These are phyloP conservation scores for Phaetusa simplex DNA, from an alignment of 2,113 vertebrate species.

Conservation along the genomic window DNA sequence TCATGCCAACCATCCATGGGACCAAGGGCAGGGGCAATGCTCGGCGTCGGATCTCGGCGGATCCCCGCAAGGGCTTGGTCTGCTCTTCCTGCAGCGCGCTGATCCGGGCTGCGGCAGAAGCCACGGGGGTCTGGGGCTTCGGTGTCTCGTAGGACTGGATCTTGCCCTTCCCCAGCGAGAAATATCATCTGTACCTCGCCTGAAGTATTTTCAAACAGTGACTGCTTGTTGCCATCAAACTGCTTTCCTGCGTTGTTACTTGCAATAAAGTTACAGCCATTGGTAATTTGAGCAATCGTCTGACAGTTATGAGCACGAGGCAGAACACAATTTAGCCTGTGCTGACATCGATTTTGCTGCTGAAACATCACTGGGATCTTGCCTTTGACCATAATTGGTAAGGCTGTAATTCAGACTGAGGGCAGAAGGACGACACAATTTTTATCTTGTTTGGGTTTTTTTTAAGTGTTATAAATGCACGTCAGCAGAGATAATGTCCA, in stretches of 20 bases:
- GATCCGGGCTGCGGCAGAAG: not conserved
- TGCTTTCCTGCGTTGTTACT: not conserved
- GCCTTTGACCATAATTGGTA: not conserved
- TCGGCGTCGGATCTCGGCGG: rapidly evolving
- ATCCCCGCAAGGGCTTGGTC: not conserved
- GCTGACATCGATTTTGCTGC: not conserved
- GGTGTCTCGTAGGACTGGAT: not conserved
- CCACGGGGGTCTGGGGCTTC: rapidly evolving
- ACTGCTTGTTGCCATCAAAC: not conserved
- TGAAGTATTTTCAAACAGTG: not conserved
- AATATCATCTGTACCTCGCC: not conserved
- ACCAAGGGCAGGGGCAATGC: not conserved
- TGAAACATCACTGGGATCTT: not conserved
- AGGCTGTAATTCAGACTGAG: not conserved
- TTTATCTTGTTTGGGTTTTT: not conserved
- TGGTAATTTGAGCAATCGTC: not conserved
- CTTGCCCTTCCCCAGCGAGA: not conserved
- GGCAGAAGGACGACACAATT: not conserved
- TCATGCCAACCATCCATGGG: rapidly evolving
- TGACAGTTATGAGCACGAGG: rapidly evolving
- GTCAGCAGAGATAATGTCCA: not conserved
- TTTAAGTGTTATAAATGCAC: not conserved
- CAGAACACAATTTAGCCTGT: not conserved
- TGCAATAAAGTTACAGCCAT: not conserved
- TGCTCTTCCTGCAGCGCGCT: rapidly evolving